Conservation (phyloP, 2,113 vertebrate species). For the Lipophrys pholis region DNA sequence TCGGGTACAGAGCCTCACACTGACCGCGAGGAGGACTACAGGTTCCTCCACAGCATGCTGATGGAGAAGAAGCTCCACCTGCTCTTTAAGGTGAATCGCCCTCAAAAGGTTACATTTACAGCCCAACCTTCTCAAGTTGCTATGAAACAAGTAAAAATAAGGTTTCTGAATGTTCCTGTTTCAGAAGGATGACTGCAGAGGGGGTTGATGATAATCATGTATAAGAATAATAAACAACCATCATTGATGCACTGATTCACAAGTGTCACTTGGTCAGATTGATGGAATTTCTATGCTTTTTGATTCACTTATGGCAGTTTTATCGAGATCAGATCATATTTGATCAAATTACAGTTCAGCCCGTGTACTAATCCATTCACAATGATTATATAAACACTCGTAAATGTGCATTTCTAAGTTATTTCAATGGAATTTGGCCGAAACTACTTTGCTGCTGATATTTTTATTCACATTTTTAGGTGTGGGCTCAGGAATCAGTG, state of each 20-base stretch:
- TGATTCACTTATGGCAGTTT: background rate
- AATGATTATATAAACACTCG: background rate
- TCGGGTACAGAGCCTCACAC: constrained; percentile 62
- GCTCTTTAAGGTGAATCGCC: constrained; percentile 74
- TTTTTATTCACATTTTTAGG: too few species aligned
- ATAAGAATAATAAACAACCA: background rate
- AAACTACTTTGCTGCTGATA: too few species aligned
- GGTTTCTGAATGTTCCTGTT: background rate
- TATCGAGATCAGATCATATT: background rate
- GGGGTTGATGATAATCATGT: background rate
- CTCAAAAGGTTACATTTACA: background rate
- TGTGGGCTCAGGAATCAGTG: too few species aligned
- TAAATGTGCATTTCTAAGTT: too few species aligned
- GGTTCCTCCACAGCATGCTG: constrained; percentile 81
- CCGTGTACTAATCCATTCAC: background rate
- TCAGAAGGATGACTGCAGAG: background rate
- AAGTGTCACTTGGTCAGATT: background rate
- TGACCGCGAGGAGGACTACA: constrained; percentile 79
- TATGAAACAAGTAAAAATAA: background rate
- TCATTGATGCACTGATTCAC: background rate
- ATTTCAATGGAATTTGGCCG: too few species aligned
- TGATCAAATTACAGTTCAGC: background rate
- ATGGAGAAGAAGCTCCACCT: constrained; percentile 81
- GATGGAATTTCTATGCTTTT: background rate
- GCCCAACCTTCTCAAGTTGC: background rate